Evolutionary conservation across 1,140 invertebrate genomes (phyloP).

Genomic region (Thalassaphorura encarpata): DNA sequence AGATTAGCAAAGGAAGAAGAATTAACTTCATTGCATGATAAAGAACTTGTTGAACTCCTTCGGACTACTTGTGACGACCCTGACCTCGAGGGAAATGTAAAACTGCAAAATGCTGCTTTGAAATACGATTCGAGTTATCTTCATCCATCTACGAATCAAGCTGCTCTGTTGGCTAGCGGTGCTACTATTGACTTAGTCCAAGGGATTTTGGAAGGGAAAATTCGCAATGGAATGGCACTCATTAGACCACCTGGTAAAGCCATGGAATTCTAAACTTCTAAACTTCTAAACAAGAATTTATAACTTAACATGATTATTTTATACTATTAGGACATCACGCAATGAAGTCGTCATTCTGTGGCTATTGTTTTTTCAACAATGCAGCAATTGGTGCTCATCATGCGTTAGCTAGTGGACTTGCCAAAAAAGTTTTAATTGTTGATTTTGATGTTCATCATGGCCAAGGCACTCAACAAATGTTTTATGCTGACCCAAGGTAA

Average conservation of each 20-base stretch:
- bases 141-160: constrained; percentile 67
- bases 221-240: constrained; percentile 78
- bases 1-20: constrained; percentile 59
- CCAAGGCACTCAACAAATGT: constrained; percentile 87
- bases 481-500: constrained; percentile 85
- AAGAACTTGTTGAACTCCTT: constrained; percentile 52
- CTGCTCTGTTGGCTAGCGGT: constrained; percentile 63
- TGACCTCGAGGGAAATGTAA: constrained; percentile 39
- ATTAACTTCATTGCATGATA: constrained; percentile 53
- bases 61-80: constrained; percentile 46
- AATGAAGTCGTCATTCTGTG: constrained; percentile 73
- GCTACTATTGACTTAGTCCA: constrained; percentile 70
- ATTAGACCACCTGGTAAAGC: constrained; percentile 42
- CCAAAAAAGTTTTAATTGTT: constrained; percentile 72
- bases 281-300: too few species aligned
- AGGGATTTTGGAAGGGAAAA: constrained; percentile 51
- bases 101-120: constrained; percentile 48
- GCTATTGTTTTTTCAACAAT: constrained; percentile 96
- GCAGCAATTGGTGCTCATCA: constrained; percentile 81
- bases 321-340: constrained; percentile 90
- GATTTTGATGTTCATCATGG: constrained; percentile 98
- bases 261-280: too few species aligned
- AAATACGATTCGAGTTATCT: constrained; percentile 77
- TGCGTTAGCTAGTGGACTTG: constrained; percentile 50
- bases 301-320: too few species aligned